Percentiles rank a stretch among this genome's conserved stretches.
phyloP scores from a whole-genome alignment of 2,888 invertebrate genomes.

The Caenorhabditis sp. region DNA sequence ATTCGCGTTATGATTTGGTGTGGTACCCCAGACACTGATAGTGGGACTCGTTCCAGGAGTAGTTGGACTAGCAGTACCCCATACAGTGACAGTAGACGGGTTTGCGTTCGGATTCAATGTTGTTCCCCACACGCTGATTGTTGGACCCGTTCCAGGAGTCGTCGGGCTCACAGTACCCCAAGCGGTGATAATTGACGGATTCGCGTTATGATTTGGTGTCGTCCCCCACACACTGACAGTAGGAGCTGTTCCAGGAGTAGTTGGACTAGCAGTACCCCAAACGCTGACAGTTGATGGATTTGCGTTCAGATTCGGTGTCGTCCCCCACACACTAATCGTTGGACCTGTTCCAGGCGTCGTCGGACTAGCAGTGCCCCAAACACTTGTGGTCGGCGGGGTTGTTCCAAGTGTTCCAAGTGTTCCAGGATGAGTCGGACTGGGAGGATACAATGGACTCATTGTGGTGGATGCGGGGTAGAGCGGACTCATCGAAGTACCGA shows the following conservation, averaged over 20 bases:
- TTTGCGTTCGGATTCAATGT: background rate
- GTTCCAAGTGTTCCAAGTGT: background rate
- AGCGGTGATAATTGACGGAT: background rate
- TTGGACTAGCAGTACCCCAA: background rate
- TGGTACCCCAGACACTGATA: slow-evolving; percentile 2
- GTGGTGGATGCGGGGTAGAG: too few relatives aligned
- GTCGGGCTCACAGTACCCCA: slow-evolving; percentile 12
- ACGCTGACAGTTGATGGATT: background rate
- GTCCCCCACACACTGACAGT: background rate
- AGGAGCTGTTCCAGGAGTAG: background rate
- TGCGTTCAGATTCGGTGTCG: too few relatives aligned
- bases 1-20: background rate
- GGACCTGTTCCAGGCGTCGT: background rate
- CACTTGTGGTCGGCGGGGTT: slow-evolving; percentile 2
- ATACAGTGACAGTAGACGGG: slow-evolving; percentile 5
- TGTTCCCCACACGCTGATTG: background rate
- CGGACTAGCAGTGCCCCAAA: background rate
- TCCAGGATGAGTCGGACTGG: background rate
- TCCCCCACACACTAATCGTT: slow-evolving; percentile 10
- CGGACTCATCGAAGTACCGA: too few relatives aligned
- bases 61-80: slow-evolving; percentile 1
- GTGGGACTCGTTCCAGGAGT: background rate
- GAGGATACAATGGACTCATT: too few relatives aligned
- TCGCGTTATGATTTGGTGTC: background rate
- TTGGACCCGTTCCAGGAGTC: background rate